Conservation (phyloP, 1,140 invertebrate genomes). For the Apis florea region DNA sequence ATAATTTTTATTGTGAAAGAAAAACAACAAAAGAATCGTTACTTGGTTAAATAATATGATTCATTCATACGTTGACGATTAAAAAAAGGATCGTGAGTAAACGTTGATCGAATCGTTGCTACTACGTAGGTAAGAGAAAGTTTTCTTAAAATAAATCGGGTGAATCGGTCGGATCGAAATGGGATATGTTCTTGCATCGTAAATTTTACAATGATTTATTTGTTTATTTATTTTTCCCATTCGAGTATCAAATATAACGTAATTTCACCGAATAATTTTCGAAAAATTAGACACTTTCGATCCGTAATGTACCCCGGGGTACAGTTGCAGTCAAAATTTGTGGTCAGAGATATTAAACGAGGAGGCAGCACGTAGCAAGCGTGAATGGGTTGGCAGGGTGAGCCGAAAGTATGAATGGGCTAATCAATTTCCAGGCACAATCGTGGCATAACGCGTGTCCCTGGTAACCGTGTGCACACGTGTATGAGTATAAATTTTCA, state of each 20-base stretch:
- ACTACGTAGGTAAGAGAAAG: constrained; percentile 9
- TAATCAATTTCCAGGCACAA: constrained; percentile 62
- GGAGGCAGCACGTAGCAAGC: constrained; percentile 36
- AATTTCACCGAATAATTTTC: no score
- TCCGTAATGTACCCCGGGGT: neutral
- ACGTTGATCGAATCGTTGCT: neutral
- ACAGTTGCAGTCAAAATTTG: neutral
- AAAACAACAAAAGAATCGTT: neutral
- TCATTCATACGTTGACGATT: no score
- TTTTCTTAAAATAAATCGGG: neutral
- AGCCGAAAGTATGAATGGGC: constrained; percentile 60
- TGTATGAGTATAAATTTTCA: constrained; percentile 47
- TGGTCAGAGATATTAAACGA: neutral
- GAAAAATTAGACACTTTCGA: neutral
- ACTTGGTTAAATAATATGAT: neutral
- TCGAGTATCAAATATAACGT: fast-evolving
- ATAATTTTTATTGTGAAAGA: no score
- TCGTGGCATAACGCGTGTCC: constrained; percentile 52
- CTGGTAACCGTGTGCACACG: constrained; percentile 18
- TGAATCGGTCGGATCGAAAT: neutral
- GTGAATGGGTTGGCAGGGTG: constrained; percentile 51
- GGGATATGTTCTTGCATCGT: neutral
- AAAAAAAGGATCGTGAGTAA: neutral
- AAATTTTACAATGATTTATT: neutral
- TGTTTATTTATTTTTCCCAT: neutral